phyloP scores from a whole-genome alignment of 2,113 vertebrate species.

The Piliocolobus tephrosceles region DNA sequence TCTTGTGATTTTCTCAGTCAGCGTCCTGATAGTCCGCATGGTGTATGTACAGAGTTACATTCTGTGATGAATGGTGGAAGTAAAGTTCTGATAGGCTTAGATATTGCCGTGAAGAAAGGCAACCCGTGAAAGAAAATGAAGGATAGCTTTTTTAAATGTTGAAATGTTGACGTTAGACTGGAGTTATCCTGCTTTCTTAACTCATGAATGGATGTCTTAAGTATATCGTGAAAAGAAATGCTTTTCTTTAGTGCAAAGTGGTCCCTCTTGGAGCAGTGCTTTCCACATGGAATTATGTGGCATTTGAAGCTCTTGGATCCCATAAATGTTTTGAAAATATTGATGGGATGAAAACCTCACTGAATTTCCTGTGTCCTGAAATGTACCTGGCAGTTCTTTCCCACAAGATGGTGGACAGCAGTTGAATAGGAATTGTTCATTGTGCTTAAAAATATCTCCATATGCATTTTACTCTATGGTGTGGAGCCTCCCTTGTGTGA shows the following conservation, averaged over 20 bases:
- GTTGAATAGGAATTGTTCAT: background rate
- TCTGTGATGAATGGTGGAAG: background rate
- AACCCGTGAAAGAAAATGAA: slow-evolving; percentile 16
- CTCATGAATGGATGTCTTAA: background rate
- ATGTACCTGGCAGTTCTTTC: background rate
- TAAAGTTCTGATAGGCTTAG: background rate
- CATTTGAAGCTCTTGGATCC: background rate
- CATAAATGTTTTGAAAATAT: background rate
- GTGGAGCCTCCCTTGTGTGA: background rate
- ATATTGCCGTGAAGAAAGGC: background rate
- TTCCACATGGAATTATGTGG: background rate
- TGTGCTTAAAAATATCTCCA: background rate
- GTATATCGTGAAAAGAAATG: background rate
- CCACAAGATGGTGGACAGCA: background rate
- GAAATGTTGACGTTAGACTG: background rate
- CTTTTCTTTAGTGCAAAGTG: background rate
- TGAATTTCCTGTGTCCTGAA: background rate
- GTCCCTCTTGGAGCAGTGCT: background rate
- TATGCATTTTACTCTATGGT: background rate
- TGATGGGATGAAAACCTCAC: background rate
- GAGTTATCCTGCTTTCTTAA: background rate
- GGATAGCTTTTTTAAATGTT: background rate
- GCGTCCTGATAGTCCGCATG: background rate
- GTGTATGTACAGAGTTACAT: background rate
- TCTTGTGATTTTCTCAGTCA: background rate